Conservation (phyloP, 2,113 vertebrate genomes). For the Pipra filicauda region DNA sequence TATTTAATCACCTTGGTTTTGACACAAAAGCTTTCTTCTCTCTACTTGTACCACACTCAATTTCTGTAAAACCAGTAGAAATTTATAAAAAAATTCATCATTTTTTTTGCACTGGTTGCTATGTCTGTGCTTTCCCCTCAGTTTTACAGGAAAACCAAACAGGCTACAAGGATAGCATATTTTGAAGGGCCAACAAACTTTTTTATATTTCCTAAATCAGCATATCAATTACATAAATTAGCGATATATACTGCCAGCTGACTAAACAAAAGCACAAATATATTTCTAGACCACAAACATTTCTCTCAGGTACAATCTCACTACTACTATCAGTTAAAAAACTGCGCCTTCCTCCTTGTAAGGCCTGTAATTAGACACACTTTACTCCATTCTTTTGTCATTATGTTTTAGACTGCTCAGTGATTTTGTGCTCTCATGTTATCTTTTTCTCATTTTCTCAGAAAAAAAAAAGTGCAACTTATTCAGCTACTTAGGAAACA, state of each 20-base stretch:
- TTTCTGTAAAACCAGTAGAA: background rate
- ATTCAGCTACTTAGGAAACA: background rate
- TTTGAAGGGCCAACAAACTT: background rate
- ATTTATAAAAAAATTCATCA: accelerated
- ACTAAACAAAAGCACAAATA: background rate
- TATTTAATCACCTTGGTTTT: background rate
- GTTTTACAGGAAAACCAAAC: background rate
- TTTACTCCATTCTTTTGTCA: background rate
- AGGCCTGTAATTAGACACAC: background rate
- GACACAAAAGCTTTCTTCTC: background rate
- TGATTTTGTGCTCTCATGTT: background rate
- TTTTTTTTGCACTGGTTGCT: background rate
- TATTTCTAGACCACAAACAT: background rate
- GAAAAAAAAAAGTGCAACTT: background rate
- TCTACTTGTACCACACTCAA: background rate
- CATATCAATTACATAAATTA: background rate
- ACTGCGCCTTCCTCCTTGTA: background rate
- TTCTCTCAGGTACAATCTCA: background rate
- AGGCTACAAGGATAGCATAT: background rate
- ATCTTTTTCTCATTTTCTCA: background rate
- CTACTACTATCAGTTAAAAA: background rate
- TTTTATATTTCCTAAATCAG: background rate
- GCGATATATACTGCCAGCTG: background rate
- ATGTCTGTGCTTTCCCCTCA: background rate
- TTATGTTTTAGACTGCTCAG: background rate